Evolutionary conservation across 2,113 vertebrate species (phyloP).

Genomic region (Neodontobutis hainanensis): DNA sequence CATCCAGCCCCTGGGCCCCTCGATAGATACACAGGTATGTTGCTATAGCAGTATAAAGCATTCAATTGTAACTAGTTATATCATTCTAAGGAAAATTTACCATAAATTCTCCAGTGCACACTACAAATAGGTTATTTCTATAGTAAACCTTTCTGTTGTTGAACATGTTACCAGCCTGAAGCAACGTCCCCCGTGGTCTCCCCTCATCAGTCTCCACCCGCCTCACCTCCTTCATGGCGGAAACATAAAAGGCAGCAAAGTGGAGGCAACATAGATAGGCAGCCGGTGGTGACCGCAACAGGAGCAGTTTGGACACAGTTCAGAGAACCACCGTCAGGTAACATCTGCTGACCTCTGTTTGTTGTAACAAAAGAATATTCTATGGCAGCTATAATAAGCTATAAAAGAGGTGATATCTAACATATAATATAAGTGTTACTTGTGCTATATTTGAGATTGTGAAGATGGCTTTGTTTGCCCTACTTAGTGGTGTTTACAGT

Average conservation of each 20-base stretch:
- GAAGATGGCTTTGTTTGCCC: no score
- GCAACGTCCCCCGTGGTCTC: slow-evolving; percentile 95
- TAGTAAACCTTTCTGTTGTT: not conserved
- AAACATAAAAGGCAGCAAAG: slow-evolving; percentile 95
- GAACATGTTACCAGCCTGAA: slow-evolving; percentile 79
- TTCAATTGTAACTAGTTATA: not conserved
- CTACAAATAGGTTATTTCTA: not conserved
- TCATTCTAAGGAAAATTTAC: no score
- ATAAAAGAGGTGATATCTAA: no score
- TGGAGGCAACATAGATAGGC: slow-evolving; percentile 87
- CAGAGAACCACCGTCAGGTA: slow-evolving; percentile 91
- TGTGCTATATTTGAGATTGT: no score
- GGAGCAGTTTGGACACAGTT: slow-evolving; percentile 92
- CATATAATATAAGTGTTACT: no score
- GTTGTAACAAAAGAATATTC: not conserved
- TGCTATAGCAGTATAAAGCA: not conserved
- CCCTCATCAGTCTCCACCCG: slow-evolving; percentile 93
- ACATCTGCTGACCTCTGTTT: not conserved
- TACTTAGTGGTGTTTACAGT: no score
- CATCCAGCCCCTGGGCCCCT: slow-evolving; percentile 83
- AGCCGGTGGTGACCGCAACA: slow-evolving; percentile 75
- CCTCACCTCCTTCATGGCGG: slow-evolving; percentile 92
- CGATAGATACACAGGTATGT: slow-evolving; percentile 88
- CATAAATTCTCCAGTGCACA: no score
- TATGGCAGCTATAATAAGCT: no score